A percentile compares a stretch with the other conserved stretches of the same genome.
phyloP scores from a whole-genome alignment of 2,888 invertebrate species.

The Tubulanus polymorphus region DNA sequence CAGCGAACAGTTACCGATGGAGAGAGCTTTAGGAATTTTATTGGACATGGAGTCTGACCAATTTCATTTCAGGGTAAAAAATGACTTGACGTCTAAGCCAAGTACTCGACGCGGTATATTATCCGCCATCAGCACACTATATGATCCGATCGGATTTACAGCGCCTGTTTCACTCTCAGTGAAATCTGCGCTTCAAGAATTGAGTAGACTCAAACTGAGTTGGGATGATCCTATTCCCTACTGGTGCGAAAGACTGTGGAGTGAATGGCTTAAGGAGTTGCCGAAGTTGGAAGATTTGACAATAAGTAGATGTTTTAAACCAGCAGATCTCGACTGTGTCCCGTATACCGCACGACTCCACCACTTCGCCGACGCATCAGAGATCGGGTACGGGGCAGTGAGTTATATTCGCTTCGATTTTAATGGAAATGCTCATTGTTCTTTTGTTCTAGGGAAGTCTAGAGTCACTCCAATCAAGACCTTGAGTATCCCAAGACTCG shows the following conservation, averaged over 20 bases:
- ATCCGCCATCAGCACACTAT: neutral
- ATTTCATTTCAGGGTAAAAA: neutral
- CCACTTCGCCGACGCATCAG: slow-evolving; percentile 2
- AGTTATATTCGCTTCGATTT: neutral
- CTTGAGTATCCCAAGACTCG: neutral
- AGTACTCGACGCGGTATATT: slow-evolving; percentile 1
- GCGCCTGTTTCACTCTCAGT: too few species aligned
- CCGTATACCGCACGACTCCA: neutral
- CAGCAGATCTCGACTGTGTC: neutral
- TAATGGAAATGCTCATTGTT: neutral
- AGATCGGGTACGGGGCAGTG: slow-evolving; percentile 7
- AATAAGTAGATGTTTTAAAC: neutral
- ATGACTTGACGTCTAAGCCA: neutral
- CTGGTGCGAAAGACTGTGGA: too few species aligned
- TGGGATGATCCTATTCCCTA: too few species aligned
- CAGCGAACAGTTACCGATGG: neutral
- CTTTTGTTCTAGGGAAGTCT: neutral
- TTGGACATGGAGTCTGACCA: neutral
- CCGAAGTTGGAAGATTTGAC: neutral
- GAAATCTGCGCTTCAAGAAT: too few species aligned
- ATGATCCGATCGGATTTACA: too few species aligned
- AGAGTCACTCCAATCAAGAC: neutral
- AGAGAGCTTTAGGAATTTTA: neutral
- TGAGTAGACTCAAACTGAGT: too few species aligned
- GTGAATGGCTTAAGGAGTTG: too few species aligned